Evolutionary conservation across 2,888 invertebrate species (phyloP), one percentile per base, ranked within the genome.

Genomic region (Branchellion lobata): DNA sequence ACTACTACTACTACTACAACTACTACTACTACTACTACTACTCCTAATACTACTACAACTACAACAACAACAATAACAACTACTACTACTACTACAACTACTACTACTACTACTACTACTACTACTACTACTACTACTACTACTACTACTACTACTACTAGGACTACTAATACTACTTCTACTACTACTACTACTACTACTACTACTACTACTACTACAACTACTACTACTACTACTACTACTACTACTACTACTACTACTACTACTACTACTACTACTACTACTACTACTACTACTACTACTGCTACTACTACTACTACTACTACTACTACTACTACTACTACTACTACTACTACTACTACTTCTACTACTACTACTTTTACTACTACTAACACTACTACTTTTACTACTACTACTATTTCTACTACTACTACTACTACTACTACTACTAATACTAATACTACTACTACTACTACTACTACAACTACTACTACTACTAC

Each of bases 121-220:
- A 69, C 33, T 34, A 31, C 69, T 34, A 69, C 69, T 34, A 69
- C 69, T 14, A 69, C 69, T 34, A 34, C 29, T 31, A 34, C 34
- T 69, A 69, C 69, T 34, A 69, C 14, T n/a, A 34, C 69, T 34
- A 69, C 69, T 69, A 69, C 69, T 34, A 34, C 69, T 34, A 69
- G 8, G 11, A 34, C 29, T 34, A 34, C 29, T 69, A 69, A 11
- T 34, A 69, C 34, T 31, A 34, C 34, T 34, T 21, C 36, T 33
- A 73, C 73, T 33, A 73, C 36, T 40, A 27, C 36, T 73, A 34
- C 73, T 73, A n/a, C 73, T 27, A 47, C 73, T 40, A 27, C 34
- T 27, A 36, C 36, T 24, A 73, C 29, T 40, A 57, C 61, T 57
- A 57, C 61, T 57, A 57, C 61, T 57, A 57, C 61, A 14, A 57